Evolutionary conservation across 2,888 invertebrate species (phyloP).

Genomic region (Lycocerus yunnanus): DNA sequence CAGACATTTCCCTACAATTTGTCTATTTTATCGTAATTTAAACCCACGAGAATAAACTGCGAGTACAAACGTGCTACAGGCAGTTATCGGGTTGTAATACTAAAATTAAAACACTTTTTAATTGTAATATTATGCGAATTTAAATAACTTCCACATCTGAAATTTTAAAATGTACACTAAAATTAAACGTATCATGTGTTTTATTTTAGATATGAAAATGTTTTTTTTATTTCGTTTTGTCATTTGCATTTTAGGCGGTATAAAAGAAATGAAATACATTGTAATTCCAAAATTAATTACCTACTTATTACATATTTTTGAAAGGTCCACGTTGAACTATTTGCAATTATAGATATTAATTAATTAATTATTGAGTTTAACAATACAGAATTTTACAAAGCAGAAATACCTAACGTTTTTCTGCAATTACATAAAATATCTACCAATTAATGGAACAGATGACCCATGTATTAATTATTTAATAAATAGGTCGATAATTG

Average conservation of each 20-base stretch:
- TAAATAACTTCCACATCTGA: not conserved
- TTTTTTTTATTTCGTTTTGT: not conserved
- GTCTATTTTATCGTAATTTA: conserved; percentile 24
- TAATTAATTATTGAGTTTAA: too few species aligned
- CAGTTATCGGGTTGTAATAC: conserved; percentile 19
- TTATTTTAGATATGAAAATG: not conserved
- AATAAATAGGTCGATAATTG: not conserved
- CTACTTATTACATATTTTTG: too few species aligned
- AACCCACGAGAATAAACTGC: conserved; percentile 14
- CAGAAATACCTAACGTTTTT: too few species aligned
- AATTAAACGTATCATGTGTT: not conserved
- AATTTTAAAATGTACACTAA: not conserved
- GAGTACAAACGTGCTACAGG: conserved; percentile 11
- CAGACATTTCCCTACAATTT: conserved; percentile 28
- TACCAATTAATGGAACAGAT: not conserved
- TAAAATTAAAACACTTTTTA: conserved; percentile 16
- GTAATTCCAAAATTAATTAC: too few species aligned
- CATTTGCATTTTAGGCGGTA: not conserved
- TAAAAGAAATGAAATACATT: too few species aligned
- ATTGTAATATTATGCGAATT: conserved; percentile 2
- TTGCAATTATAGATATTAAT: too few species aligned
- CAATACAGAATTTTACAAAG: too few species aligned
- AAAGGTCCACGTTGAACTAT: too few species aligned
- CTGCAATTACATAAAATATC: not conserved
- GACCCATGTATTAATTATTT: not conserved